phyloP scores from a whole-genome alignment of 2,888 invertebrate species.

The Rhingia campestris region DNA sequence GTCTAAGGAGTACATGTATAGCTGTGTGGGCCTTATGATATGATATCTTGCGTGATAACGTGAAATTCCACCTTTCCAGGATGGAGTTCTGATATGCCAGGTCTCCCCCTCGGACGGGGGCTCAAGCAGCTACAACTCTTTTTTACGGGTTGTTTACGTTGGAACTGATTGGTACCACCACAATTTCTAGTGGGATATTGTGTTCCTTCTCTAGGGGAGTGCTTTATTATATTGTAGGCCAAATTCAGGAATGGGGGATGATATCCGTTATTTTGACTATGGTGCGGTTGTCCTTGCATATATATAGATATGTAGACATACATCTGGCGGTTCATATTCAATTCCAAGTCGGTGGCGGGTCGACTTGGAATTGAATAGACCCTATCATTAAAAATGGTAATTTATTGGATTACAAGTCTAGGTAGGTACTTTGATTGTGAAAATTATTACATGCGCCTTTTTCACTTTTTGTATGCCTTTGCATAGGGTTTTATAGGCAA shows the following conservation, averaged over 20 bases:
- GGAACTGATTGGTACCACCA: conserved; percentile 74
- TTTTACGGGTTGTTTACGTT: conserved; percentile 66
- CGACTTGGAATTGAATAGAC: too few species aligned
- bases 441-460: background rate
- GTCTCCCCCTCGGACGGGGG: conserved; percentile 24
- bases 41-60: conserved; percentile 65
- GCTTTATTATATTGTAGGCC: background rate
- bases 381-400: conserved; percentile 45
- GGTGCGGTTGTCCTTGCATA: conserved; percentile 21
- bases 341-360: conserved; percentile 35
- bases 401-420: conserved; percentile 45
- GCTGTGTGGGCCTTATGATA: conserved; percentile 31
- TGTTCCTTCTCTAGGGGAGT: conserved; percentile 18
- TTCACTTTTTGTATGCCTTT: background rate
- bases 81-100: background rate
- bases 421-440: conserved; percentile 37
- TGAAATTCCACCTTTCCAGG: conserved; percentile 39
- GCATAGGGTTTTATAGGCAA: background rate
- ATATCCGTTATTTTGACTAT: conserved; percentile 10
- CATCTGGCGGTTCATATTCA: conserved; percentile 24
- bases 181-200: conserved; percentile 36
- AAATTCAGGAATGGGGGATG: conserved; percentile 30
- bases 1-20: conserved; percentile 42
- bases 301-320: conserved; percentile 8
- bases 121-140: conserved; percentile 38